Base-by-base conservation (phyloP, 1,140 invertebrate species). In the Mizuhopecten yessoensis region DNA sequence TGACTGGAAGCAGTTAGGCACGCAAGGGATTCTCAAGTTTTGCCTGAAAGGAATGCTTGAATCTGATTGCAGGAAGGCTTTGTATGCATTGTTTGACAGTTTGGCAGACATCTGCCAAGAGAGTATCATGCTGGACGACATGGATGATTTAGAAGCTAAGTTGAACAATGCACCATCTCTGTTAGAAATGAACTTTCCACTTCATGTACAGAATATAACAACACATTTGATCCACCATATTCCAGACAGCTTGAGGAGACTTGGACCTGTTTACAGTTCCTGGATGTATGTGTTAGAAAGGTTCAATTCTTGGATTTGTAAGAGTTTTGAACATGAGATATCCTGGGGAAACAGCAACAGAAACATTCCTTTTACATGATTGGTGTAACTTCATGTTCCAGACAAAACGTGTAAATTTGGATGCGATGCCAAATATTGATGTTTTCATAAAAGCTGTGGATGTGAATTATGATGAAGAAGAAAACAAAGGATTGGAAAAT, bases 221-320 rank as follows among this genome's bases (percentile, higher is more conserved):
- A 39, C 34, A 20, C 36, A 88, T 88, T 29, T 88, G 33, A 13
- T 88, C 15, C 87, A 88, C 45, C 87, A 88, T 33, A 88, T 88
- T 7, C 34, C 39, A 15, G 87, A 88, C 1, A 33, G 87, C 9
- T 29, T 88, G 33, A 33, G 34, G 45, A 88, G 36, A n/a, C 34
- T 42, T 33, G 87, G 87, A 33, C 87, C 87, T 29, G 29, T 88
- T 29, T 88, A 88, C 45, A 33, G 34, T 33, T 45, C 34, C 2
- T 88, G 36, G 87, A 23, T 45, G 87, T 49, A 45, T 49, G 34
- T 33, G 10, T 88, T 88, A 15, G 36, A 88, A 45, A 3, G 87
- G 33, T 33, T 88, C 15, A 88, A 88, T 33, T 33, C 36, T 9
- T 88, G 87, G 87, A 15, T 88, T 7, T 39, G 36, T n/a, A 34